Percentiles rank a stretch among this genome's conserved stretches.
Conservation (phyloP, 23 tunicate species). For the Ascidia mentula region DNA sequence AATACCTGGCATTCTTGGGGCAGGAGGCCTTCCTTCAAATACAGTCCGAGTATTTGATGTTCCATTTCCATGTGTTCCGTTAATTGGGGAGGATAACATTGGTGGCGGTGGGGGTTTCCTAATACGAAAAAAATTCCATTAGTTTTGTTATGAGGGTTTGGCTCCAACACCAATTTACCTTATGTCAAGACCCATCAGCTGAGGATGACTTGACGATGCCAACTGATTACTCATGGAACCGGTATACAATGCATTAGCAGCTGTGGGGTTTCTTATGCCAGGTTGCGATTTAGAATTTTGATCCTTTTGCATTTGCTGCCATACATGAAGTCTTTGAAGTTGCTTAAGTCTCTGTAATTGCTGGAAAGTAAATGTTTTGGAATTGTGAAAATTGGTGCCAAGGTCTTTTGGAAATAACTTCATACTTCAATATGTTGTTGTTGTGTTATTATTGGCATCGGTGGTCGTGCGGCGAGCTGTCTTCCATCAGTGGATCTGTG, state of each 20-base stretch:
- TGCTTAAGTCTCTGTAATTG: constrained; percentile 75
- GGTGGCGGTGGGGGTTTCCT: constrained; percentile 6
- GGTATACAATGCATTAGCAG: not conserved
- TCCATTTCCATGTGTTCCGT: constrained; percentile 19
- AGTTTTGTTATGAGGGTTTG: no score
- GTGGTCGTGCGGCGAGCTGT: not conserved
- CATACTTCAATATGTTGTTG: constrained; percentile 44
- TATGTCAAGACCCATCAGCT: not conserved
- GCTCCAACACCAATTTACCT: no score
- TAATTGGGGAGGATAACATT: not conserved
- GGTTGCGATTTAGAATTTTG: constrained; percentile 19
- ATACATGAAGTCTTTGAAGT: constrained; percentile 63
- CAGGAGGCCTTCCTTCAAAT: not conserved
- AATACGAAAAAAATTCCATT: no score
- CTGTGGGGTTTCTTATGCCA: not conserved
- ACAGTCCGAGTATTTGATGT: not conserved
- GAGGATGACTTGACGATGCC: not conserved
- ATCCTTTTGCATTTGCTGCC: constrained; percentile 76
- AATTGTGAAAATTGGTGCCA: not conserved
- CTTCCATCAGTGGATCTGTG: not conserved
- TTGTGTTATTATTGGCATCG: constrained; percentile 20
- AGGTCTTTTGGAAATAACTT: no score
- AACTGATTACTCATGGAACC: not conserved
- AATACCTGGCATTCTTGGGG: not conserved
- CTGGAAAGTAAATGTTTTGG: not conserved